A percentile compares a stretch with the other conserved stretches of the same genome.
Conservation (phyloP, 2,888 invertebrate species). For the Volucella bombylans region DNA sequence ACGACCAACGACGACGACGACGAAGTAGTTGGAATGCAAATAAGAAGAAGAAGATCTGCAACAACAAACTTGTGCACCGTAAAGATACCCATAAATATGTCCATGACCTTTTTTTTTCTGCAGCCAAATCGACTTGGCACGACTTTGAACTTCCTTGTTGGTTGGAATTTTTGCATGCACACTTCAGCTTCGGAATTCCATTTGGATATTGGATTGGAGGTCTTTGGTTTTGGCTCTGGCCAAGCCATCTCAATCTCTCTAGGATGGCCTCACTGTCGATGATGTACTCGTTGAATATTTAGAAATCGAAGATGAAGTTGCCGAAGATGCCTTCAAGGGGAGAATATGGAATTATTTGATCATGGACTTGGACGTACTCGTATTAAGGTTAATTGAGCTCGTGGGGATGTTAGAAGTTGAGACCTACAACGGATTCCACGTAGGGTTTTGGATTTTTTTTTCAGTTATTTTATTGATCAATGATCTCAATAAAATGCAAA, state of each 20-base stretch:
- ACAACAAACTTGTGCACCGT: constrained; percentile 31
- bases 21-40: constrained; percentile 20
- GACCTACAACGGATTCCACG: not conserved
- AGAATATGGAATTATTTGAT: constrained; percentile 43
- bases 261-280: not conserved
- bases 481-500: too few relatives aligned
- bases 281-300: not conserved
- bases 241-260: constrained; percentile 13
- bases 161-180: constrained; percentile 73
- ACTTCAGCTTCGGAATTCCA: constrained; percentile 64
- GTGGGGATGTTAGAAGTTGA: too few relatives aligned
- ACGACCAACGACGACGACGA: constrained; percentile 28
- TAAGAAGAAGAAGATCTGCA: constrained; percentile 2
- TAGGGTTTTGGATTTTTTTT: constrained; percentile 14
- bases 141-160: constrained; percentile 75
- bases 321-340: constrained; percentile 21
- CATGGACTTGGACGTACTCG: constrained; percentile 43
- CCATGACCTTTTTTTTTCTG: constrained; percentile 74
- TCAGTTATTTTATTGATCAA: not conserved
- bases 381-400: constrained; percentile 28
- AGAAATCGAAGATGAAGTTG: constrained; percentile 31
- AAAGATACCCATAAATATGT: constrained; percentile 72
- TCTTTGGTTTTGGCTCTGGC: constrained; percentile 44
- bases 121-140: constrained; percentile 74
- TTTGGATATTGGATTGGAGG: not conserved